A percentile compares a stretch with the other conserved stretches of the same genome.
These are phyloP conservation scores for Caenorhabditis sinica DNA, from an alignment of 2,888 invertebrate species.

Conservation along the genomic window DNA sequence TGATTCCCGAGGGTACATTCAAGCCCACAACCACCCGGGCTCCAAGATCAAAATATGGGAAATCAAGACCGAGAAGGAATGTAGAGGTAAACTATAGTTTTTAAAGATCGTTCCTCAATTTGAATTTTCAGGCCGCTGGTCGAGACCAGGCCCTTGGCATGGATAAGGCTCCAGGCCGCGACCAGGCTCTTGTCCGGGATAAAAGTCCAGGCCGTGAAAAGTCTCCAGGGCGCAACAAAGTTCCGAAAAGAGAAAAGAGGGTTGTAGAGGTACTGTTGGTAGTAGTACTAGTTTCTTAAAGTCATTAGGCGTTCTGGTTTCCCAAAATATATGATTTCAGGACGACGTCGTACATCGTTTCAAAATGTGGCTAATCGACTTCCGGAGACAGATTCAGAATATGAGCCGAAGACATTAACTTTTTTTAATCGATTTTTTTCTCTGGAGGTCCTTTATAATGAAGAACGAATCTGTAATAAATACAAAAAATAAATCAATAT, in stretches of 20 bases:
- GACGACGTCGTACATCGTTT: not conserved
- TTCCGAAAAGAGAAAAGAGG: no score
- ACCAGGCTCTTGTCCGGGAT: no score
- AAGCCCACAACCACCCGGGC: not conserved
- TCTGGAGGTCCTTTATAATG: no score
- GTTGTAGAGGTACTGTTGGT: not conserved
- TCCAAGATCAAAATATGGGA: not conserved
- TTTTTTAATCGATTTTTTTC: not conserved
- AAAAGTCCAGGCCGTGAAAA: no score
- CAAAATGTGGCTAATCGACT: conserved; percentile 21
- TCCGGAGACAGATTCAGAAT: conserved; percentile 14
- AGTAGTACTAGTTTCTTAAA: not conserved
- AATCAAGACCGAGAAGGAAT: not conserved
- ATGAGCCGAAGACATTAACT: conserved; percentile 9
- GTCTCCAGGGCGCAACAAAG: no score
- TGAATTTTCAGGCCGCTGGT: no score
- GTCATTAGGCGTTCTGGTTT: no score
- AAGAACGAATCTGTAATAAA: no score
- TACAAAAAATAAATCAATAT: no score
- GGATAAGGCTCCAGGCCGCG: no score
- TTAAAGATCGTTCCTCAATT: not conserved
- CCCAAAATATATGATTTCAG: not conserved
- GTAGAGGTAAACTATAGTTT: not conserved
- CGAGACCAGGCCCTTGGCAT: no score
- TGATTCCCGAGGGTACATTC: conserved; percentile 12